Conservation (phyloP, 2,797 vertebrate genomes). For the Morus bassanus region DNA sequence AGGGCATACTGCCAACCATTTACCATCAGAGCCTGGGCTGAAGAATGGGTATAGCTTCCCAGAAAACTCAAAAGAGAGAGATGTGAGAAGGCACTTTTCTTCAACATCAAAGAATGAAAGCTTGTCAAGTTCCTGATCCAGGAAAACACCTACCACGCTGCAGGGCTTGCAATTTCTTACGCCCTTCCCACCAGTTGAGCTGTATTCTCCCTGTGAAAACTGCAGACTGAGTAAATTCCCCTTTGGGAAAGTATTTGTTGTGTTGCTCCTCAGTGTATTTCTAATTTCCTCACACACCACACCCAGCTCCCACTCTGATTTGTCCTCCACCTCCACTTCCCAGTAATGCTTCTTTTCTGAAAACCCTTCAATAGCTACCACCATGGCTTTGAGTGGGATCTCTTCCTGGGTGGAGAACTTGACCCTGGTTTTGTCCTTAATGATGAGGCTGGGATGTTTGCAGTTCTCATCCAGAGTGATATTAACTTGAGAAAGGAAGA, state of each 20-base stretch:
- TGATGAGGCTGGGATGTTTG: not conserved
- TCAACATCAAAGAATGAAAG: not conserved
- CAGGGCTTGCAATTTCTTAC: not conserved
- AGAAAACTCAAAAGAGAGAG: not conserved
- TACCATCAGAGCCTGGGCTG: not conserved
- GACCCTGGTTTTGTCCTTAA: not conserved
- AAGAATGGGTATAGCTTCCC: not conserved
- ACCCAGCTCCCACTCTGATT: not conserved
- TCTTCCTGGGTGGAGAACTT: not conserved
- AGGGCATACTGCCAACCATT: not conserved
- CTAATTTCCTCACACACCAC: not conserved
- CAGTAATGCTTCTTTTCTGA: not conserved
- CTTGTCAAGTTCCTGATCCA: fast-evolving
- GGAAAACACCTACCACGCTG: not conserved
- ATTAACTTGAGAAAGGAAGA: not conserved
- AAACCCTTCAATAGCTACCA: not conserved
- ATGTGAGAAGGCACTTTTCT: not conserved
- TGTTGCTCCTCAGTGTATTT: not conserved
- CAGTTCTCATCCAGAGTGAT: not conserved
- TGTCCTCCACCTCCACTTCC: not conserved
- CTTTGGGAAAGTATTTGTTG: fast-evolving
- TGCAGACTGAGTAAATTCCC: not conserved
- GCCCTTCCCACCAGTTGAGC: fast-evolving
- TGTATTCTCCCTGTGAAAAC: not conserved
- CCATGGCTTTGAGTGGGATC: fast-evolving